Base-by-base conservation (phyloP, 1,140 invertebrate genomes). In the Hetaerina americana region DNA sequence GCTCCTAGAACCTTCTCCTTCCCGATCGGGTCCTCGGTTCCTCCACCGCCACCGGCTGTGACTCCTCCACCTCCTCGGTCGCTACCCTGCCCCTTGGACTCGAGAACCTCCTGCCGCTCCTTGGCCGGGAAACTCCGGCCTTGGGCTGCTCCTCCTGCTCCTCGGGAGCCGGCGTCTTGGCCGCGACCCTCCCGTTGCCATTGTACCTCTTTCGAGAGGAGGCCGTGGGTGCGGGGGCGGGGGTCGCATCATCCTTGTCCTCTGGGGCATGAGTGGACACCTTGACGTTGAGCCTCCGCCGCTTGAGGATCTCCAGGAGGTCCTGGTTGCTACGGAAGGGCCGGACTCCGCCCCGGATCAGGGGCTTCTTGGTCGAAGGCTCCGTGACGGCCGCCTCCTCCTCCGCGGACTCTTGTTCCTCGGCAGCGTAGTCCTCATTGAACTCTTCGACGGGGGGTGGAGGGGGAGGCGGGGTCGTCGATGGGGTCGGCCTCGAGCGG, bases 271-370 rank as follows among this genome's bases (percentile, higher is more conserved):
- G 67, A 1, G 67, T 68, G 67, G 67, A 68, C 24, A 68, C 67
- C n/a, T 68, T 68, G 67, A 28, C 26, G 25, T 68, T 26, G n/a
- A 15, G 27, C 25, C 67, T 1, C 15, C 67, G 67, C 6, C 67
- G 12, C 67, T 68, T 68, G 67, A 68, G 67, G 2, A 25, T 25
- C 5, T 26, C 67, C 67, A 68, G 67, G 25, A 68, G 27, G 25
- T 68, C 67, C 25, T 68, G 25, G 67, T 68, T 68, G 67, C 67
- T 68, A 15, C 67, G 2, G 67, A 68, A 68, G 3, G 67, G 67
- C 1, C 67, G 67, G 6, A 68, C 67, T 15, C 25, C 67, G 2
- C 67, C 67, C 18, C 40, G 40, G 40, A 57, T 57, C 2, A 57
- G 40, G 10, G 40, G 40, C 10, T 57, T 57, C 10, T 57, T 57